Base-by-base conservation (phyloP, 2,113 vertebrate species). In the Myotis yumanensis region DNA sequence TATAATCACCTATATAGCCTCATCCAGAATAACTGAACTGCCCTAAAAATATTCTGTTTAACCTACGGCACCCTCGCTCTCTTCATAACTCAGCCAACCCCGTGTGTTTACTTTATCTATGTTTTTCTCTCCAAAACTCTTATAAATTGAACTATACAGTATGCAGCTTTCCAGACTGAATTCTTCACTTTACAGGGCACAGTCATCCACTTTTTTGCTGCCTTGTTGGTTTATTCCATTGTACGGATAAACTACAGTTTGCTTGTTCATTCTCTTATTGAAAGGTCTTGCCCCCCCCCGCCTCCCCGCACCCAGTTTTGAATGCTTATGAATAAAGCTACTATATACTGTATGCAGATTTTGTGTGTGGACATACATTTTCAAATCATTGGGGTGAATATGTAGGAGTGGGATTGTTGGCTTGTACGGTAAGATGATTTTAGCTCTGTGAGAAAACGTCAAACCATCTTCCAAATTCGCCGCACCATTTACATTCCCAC, bases 171-270 rank as follows among this genome's bases (percentile, higher is more conserved):
- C n/a, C 51, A 12, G 32, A 23, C 32, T 22, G n/a, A 35, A 15
- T 16, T 37, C 7, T 23, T 37, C 77, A 35, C 12, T 25, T 25
- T 14, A 12, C n/a, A 25, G 7, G 0, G 18, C 7, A n/a, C 12
- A 14, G 35, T 9, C 32, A 1, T 3, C n/a, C n/a, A 16, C n/a
- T 4, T 4, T 4, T 7, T 4, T 15, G 18, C 32, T 15, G 12
- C 20, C 51, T 23, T 5, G n/a, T 37, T 15, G 25, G 51, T 52
- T 80, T n/a, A 4, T 12, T 14, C 73, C 75, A 12, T 25, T 16
- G n/a, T 22, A 9, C 1, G 22, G 22, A 6, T 16, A 25, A 11
- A 2, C 51, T 3, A 37, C 40, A 30, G 51, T 35, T 25, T 16
- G 51, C 51, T 23, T 25, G 14, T 16, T 37, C n/a, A 25, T 57